Evolutionary conservation across 1,140 invertebrate genomes (phyloP).

Genomic region (Aporrectodea caliginosa): DNA sequence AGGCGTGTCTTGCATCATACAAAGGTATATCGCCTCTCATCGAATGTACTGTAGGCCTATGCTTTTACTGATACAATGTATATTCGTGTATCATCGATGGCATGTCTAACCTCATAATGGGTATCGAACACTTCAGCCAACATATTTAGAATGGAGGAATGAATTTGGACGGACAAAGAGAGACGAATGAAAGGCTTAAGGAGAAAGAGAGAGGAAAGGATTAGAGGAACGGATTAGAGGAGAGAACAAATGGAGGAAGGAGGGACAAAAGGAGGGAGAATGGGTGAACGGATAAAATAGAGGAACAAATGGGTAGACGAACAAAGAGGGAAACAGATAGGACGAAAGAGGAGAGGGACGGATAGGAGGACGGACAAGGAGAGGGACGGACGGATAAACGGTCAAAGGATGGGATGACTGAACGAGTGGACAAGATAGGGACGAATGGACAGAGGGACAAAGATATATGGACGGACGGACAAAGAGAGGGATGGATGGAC

Average conservation of each 20-base stretch:
- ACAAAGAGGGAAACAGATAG: neutral
- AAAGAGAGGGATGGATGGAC: neutral
- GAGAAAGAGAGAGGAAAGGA: neutral
- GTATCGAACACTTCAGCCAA: no score
- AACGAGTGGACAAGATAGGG: neutral
- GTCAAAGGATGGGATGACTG: neutral
- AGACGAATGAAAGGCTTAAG: neutral
- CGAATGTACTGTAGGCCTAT: no score
- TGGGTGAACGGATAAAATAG: neutral
- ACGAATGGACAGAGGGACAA: neutral
- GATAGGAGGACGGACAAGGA: neutral
- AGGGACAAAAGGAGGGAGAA: neutral
- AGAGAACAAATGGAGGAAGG: neutral
- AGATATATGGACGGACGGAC: neutral
- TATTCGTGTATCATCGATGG: no score
- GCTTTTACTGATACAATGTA: no score
- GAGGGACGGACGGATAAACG: neutral
- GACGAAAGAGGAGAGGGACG: neutral
- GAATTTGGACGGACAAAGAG: no score
- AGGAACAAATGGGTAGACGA: neutral
- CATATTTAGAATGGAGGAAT: no score
- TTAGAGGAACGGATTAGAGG: neutral
- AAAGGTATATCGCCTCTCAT: no score
- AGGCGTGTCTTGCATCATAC: no score
- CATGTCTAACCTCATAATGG: no score